Evolutionary conservation across 2,113 vertebrate species (phyloP).

Genomic region (Argyrosomus japonicus): DNA sequence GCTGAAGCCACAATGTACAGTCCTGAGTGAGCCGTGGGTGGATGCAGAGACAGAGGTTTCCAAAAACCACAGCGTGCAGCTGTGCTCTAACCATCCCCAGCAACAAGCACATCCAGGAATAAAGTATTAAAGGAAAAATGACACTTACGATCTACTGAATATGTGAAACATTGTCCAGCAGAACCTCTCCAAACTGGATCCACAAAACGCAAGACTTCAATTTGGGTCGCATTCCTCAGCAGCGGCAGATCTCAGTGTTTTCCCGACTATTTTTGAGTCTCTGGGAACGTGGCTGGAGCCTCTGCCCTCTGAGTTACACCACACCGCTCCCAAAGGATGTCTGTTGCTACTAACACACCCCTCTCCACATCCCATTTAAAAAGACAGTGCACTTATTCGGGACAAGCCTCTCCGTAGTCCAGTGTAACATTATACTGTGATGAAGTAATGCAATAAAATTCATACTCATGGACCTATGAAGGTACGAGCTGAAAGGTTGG

Average conservation of each 20-base stretch:
- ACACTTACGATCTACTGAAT: slow-evolving; percentile 81
- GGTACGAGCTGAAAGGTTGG: background rate
- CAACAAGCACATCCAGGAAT: slow-evolving; percentile 21
- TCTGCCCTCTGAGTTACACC: slow-evolving; percentile 78
- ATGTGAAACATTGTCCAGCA: slow-evolving; percentile 81
- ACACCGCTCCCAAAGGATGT: slow-evolving; percentile 79
- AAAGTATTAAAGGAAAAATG: slow-evolving; percentile 43
- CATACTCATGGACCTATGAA: background rate
- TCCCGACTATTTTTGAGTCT: slow-evolving; percentile 76
- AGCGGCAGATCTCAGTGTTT: slow-evolving; percentile 47
- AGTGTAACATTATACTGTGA: slow-evolving; percentile 17
- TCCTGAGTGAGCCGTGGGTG: slow-evolving; percentile 27
- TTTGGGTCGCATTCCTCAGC: slow-evolving; percentile 75
- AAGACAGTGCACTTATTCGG: slow-evolving; percentile 79
- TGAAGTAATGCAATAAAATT: slow-evolving; percentile 16
- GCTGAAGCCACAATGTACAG: slow-evolving; percentile 6
- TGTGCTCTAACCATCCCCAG: slow-evolving; percentile 37
- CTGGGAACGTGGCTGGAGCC: slow-evolving; percentile 68
- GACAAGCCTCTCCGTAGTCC: slow-evolving; percentile 19
- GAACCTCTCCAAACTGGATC: slow-evolving; percentile 50
- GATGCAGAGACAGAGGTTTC: slow-evolving; percentile 57
- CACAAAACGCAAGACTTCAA: slow-evolving; percentile 57
- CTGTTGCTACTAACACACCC: slow-evolving; percentile 85
- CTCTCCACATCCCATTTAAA: slow-evolving; percentile 84
- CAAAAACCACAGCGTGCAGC: slow-evolving; percentile 58